phyloP scores from a whole-genome alignment of 2,113 vertebrate species.

The Dascyllus trimaculatus region DNA sequence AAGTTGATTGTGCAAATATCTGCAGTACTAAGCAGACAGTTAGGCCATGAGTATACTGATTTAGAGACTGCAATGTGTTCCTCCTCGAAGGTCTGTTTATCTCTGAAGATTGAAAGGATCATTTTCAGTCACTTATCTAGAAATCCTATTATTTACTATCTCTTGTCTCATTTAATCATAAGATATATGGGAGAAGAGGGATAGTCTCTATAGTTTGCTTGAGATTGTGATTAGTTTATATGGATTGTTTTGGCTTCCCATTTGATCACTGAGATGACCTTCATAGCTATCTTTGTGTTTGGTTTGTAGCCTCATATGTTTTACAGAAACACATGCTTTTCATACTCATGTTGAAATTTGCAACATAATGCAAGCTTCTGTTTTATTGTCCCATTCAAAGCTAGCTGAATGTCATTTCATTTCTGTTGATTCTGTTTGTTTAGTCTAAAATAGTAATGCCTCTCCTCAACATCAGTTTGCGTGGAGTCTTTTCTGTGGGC shows the following conservation, averaged over 20 bases:
- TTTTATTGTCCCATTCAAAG: slow-evolving; percentile 3
- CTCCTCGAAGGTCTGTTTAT: neutral
- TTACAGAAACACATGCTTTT: neutral
- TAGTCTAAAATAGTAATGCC: neutral
- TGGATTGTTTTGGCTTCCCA: neutral
- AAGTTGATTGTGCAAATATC: slow-evolving; percentile 18
- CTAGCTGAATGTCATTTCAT: neutral
- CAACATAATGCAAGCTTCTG: slow-evolving; percentile 3
- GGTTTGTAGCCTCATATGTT: neutral
- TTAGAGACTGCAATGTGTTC: neutral
- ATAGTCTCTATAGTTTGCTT: neutral
- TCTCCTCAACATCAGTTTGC: neutral
- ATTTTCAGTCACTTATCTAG: neutral
- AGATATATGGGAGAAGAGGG: neutral
- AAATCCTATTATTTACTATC: neutral
- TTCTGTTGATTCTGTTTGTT: neutral
- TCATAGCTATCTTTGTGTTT: slow-evolving; percentile 1
- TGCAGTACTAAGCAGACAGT: neutral
- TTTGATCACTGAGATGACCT: neutral
- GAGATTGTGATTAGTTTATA: slow-evolving; percentile 7
- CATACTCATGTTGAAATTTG: neutral
- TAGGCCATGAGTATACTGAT: neutral
- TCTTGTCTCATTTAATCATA: neutral
- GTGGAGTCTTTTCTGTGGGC: neutral
- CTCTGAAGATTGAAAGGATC: neutral